Evolutionary conservation across 2,113 vertebrate genomes (phyloP).

Genomic region (Phalacrocorax pelagicus): DNA sequence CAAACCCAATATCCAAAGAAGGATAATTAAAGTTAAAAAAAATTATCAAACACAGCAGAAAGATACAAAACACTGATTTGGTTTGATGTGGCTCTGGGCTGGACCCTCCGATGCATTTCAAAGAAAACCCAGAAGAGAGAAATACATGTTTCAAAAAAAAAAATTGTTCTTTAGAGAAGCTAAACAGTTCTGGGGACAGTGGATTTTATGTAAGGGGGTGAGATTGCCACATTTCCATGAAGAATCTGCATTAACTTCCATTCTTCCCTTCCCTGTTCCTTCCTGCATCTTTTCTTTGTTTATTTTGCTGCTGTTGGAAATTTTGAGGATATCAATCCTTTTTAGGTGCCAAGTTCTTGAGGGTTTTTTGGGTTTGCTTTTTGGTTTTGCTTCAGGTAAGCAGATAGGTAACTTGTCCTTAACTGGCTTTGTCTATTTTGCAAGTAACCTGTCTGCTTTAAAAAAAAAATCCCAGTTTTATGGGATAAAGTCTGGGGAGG

Average conservation of each 20-base stretch:
- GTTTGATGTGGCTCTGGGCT: conserved; percentile 42
- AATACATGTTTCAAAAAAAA: background rate
- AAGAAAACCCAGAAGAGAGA: background rate
- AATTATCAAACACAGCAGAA: background rate
- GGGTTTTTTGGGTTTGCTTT: background rate
- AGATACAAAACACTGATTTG: background rate
- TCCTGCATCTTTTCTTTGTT: conserved; percentile 13
- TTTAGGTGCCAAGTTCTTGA: conserved; percentile 1
- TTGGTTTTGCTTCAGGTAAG: conserved; percentile 17
- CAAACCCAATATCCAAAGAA: background rate
- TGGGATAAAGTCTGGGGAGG: conserved; percentile 12
- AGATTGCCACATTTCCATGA: conserved; percentile 1
- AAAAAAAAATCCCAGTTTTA: background rate
- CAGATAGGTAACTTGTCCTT: conserved; percentile 26
- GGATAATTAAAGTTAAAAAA: background rate
- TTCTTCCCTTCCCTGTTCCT: conserved; percentile 1
- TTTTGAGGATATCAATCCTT: conserved; percentile 58
- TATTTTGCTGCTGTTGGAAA: conserved; percentile 50
- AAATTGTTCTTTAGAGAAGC: background rate
- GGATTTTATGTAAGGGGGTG: background rate
- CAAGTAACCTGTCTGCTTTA: conserved; percentile 51
- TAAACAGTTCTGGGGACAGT: background rate
- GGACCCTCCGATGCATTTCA: background rate
- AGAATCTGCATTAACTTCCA: conserved; percentile 12
- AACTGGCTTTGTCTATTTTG: background rate